These are phyloP conservation scores for Acrocera orbiculus DNA, from an alignment of 2,888 invertebrate species.

Conservation along the genomic window DNA sequence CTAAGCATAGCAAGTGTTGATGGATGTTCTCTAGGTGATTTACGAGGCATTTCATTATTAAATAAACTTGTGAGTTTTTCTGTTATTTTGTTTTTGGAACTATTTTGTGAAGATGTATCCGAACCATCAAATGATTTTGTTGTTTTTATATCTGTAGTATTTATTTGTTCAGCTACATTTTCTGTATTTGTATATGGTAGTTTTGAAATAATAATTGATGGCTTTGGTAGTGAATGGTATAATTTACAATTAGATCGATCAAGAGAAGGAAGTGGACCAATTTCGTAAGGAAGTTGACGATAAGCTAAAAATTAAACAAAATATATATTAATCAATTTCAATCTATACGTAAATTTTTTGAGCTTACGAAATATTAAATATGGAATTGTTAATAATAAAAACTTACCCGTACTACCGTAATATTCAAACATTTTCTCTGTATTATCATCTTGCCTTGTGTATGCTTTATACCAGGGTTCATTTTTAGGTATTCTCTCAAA, in stretches of 20 bases:
- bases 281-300: conserved; percentile 51
- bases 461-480: conserved; percentile 66
- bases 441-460: conserved; percentile 55
- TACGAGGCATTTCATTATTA: conserved; percentile 39
- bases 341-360: not conserved
- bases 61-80: conserved; percentile 14
- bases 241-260: conserved; percentile 26
- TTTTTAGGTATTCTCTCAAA: conserved; percentile 57
- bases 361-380: no score
- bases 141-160: not conserved
- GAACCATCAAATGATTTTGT: conserved; percentile 14
- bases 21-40: conserved; percentile 75
- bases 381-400: no score
- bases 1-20: conserved; percentile 70
- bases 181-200: not conserved
- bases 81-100: conserved; percentile 15
- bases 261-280: conserved; percentile 44
- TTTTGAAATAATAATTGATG: conserved; percentile 13
- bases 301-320: conserved; percentile 18
- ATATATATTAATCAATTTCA: not conserved
- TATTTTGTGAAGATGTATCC: conserved; percentile 18
- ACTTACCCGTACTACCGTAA: conserved; percentile 22
- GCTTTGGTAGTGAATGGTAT: no score
- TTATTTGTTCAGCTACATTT: not conserved
- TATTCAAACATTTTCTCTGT: conserved; percentile 42